phyloP scores from a whole-genome alignment of 2,797 vertebrate species.

The Enteromius treurensis region DNA sequence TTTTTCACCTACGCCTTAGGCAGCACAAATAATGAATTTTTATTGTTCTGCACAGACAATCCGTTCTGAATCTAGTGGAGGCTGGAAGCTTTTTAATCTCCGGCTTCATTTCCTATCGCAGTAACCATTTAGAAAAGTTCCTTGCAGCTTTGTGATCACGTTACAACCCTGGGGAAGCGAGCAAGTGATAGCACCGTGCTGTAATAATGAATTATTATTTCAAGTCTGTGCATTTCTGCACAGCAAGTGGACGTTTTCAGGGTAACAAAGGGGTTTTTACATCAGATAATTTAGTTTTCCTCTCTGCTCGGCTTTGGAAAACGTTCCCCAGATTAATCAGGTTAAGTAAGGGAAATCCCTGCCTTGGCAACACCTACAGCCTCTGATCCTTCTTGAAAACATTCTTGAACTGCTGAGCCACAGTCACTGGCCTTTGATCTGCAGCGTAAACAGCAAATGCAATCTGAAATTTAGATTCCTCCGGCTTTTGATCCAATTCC shows the following conservation, averaged over 20 bases:
- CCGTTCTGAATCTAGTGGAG: constrained; percentile 57
- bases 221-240: constrained; percentile 15
- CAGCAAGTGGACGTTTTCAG: constrained; percentile 26
- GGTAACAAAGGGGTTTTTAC: constrained; percentile 14
- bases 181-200: not conserved
- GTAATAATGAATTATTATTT: constrained; percentile 37
- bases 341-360: constrained; percentile 56
- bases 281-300: constrained; percentile 27
- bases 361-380: constrained; percentile 57
- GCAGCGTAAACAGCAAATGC: constrained; percentile 53
- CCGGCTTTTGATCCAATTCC: constrained; percentile 62
- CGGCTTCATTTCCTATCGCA: constrained; percentile 62
- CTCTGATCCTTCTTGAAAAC: constrained; percentile 54
- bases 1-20: constrained; percentile 61
- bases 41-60: constrained; percentile 65
- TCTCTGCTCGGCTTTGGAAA: constrained; percentile 18
- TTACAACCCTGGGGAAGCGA: constrained; percentile 20
- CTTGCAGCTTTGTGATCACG: constrained; percentile 19
- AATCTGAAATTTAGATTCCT: constrained; percentile 63
- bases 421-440: constrained; percentile 66
- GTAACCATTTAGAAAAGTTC: constrained; percentile 43
- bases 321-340: constrained; percentile 53
- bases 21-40: constrained; percentile 65
- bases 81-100: constrained; percentile 64
- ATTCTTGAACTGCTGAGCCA: constrained; percentile 58